These are phyloP conservation scores for Xiphophorus maculatus DNA, from an alignment of 2,113 vertebrate species.

Conservation along the genomic window DNA sequence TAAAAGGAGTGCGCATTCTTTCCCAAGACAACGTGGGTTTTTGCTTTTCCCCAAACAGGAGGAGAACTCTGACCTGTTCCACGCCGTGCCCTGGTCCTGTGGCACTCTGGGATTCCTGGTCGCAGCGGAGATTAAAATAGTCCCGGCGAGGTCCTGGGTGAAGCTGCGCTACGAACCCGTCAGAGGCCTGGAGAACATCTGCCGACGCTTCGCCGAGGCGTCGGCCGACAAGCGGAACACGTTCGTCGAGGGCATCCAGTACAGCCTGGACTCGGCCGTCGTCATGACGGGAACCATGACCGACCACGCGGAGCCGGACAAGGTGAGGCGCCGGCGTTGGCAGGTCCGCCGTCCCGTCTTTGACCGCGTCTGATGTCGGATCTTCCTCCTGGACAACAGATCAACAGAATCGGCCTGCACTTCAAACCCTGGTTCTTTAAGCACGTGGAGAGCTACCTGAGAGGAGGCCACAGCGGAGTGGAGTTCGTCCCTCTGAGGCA, in stretches of 20 bases:
- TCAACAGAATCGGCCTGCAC: slow-evolving; percentile 92
- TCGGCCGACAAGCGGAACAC: slow-evolving; percentile 87
- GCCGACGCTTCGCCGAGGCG: slow-evolving; percentile 85
- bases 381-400: slow-evolving; percentile 69
- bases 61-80: slow-evolving; percentile 96
- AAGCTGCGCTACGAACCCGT: slow-evolving; percentile 88
- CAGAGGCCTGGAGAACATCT: slow-evolving; percentile 88
- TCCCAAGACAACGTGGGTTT: not conserved
- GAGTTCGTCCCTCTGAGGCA: slow-evolving; percentile 96
- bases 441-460: slow-evolving; percentile 91
- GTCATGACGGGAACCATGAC: slow-evolving; percentile 96
- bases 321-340: slow-evolving; percentile 76
- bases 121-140: slow-evolving; percentile 94
- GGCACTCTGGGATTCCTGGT: slow-evolving; percentile 98
- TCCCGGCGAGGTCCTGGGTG: slow-evolving; percentile 90
- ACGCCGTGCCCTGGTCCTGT: slow-evolving; percentile 97
- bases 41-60: slow-evolving; percentile 50
- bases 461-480: slow-evolving; percentile 72
- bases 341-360: not conserved
- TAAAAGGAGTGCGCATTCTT: not conserved
- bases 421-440: slow-evolving; percentile 99
- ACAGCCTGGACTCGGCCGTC: slow-evolving; percentile 89
- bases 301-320: slow-evolving; percentile 85
- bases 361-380: not conserved
- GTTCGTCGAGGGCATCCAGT: slow-evolving; percentile 95